Percentiles rank a stretch among this genome's conserved stretches.
phyloP scores from a whole-genome alignment of 2,888 invertebrate genomes.

The Rosalia funebris region DNA sequence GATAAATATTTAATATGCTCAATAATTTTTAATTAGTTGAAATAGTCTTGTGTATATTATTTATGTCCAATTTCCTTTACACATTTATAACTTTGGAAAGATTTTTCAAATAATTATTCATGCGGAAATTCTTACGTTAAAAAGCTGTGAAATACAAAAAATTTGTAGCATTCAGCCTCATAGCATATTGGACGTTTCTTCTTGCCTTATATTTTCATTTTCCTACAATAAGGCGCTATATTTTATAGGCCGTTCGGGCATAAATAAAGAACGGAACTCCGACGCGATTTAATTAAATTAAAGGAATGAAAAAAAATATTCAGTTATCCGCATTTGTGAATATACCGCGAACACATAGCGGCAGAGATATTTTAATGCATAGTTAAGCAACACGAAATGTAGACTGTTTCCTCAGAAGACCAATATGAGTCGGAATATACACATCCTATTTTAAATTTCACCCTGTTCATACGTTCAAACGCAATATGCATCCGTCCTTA shows the following conservation, averaged over 20 bases:
- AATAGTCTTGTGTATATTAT: too few relatives aligned
- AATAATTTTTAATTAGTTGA: too few relatives aligned
- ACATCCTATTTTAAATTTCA: slow-evolving; percentile 49
- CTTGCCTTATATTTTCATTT: neutral
- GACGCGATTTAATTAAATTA: slow-evolving; percentile 33
- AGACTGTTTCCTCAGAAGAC: slow-evolving; percentile 53
- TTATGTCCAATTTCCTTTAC: too few relatives aligned
- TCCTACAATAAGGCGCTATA: slow-evolving; percentile 9
- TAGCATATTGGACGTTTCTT: neutral
- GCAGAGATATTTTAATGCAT: slow-evolving; percentile 57
- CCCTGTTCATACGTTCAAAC: slow-evolving; percentile 48
- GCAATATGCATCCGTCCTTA: slow-evolving; percentile 49
- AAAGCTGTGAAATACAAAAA: too few relatives aligned
- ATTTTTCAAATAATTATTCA: too few relatives aligned
- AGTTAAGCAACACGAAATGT: slow-evolving; percentile 55
- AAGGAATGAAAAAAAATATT: slow-evolving; percentile 40
- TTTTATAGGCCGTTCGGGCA: neutral
- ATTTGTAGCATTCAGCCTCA: too few relatives aligned
- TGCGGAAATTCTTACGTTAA: too few relatives aligned
- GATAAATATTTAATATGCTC: too few relatives aligned
- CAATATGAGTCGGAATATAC: slow-evolving; percentile 52
- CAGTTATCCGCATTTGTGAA: slow-evolving; percentile 46
- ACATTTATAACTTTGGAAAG: too few relatives aligned
- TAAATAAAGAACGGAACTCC: slow-evolving; percentile 20
- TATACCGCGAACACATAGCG: slow-evolving; percentile 39